phyloP scores from a whole-genome alignment of 2,797 vertebrate genomes.

The Nasua narica region DNA sequence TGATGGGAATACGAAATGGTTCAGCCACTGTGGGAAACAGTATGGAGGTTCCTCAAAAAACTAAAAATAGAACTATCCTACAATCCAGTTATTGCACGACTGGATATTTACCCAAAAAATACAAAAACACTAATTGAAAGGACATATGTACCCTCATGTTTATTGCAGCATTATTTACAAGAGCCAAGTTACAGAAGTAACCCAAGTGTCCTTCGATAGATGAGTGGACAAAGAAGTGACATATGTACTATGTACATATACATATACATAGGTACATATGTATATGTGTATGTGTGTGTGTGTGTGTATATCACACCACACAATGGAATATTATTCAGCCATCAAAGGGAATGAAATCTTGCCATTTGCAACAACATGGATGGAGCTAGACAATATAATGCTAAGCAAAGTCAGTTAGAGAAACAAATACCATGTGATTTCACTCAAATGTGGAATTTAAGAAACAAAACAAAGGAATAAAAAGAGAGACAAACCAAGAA shows the following conservation, averaged over 20 bases:
- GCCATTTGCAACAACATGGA: neutral
- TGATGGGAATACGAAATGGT: neutral
- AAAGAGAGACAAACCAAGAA: neutral
- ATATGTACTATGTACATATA: neutral
- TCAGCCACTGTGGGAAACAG: neutral
- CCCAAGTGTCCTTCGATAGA: neutral
- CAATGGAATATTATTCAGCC: neutral
- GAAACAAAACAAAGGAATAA: neutral
- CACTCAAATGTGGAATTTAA: neutral
- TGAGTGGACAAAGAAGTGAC: neutral
- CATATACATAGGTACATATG: too few relatives aligned
- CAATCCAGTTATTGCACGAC: neutral
- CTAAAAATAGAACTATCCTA: neutral
- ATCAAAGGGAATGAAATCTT: neutral
- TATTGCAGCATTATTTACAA: neutral
- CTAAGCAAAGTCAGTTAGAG: neutral
- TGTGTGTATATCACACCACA: neutral
- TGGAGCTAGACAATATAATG: neutral
- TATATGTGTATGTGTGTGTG: too few relatives aligned
- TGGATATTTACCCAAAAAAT: neutral
- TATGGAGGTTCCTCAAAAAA: neutral
- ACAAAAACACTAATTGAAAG: neutral
- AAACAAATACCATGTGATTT: neutral
- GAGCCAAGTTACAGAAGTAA: neutral
- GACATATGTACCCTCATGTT: neutral